Percentiles rank a stretch among this genome's conserved stretches.
Conservation (phyloP, 2,113 vertebrate genomes). For the Alexandromys fortis region DNA sequence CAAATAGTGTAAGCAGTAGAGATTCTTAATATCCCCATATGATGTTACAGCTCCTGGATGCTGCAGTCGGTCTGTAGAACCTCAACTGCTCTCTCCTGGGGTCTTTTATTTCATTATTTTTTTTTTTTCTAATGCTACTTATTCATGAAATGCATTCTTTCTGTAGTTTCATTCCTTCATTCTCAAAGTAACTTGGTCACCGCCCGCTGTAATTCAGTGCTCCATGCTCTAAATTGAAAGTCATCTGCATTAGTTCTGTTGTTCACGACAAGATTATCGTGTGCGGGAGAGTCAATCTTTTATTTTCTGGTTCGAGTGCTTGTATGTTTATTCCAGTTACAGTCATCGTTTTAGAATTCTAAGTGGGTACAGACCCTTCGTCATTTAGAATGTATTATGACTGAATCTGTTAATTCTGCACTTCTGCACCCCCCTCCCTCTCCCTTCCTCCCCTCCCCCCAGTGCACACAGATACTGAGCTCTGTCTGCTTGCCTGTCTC, state of each 20-base stretch:
- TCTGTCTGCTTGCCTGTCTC: not conserved
- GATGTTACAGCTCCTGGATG: not conserved
- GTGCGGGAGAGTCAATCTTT: not conserved
- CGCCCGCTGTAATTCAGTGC: not conserved
- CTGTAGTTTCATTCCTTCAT: not conserved
- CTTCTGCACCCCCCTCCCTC: fast-evolving
- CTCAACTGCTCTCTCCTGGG: not conserved
- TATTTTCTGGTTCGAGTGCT: not conserved
- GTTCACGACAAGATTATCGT: not conserved
- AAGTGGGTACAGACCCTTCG: not conserved
- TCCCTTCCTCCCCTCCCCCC: too few species aligned
- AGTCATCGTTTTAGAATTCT: not conserved
- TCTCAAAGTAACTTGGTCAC: not conserved
- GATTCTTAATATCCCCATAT: not conserved
- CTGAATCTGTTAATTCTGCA: too few species aligned
- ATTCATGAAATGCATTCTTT: not conserved
- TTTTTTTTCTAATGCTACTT: not conserved
- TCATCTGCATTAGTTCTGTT: not conserved
- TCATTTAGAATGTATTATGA: not conserved
- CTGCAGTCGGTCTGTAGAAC: not conserved
- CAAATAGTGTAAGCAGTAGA: not conserved
- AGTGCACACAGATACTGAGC: not conserved
- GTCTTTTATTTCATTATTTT: not conserved
- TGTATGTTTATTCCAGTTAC: not conserved
- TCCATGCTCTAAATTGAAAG: not conserved